Conservation (phyloP, 2,113 vertebrate genomes). For the Notothenia rossii region DNA sequence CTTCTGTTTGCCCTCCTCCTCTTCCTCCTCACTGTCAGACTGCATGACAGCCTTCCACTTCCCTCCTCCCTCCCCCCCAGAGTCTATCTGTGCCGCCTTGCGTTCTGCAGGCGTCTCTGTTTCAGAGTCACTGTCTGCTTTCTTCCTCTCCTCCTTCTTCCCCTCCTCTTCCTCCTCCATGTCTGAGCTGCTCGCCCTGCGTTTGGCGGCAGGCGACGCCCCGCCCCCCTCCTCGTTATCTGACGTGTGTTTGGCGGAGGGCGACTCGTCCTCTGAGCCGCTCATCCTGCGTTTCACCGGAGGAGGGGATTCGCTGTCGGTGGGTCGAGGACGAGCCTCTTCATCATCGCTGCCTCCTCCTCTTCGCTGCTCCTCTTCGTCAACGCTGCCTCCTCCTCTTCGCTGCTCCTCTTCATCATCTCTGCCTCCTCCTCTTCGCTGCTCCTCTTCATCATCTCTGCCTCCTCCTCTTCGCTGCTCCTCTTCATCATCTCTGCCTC, state of each 20-base stretch:
- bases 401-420: too few species aligned
- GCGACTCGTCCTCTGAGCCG: constrained; percentile 53
- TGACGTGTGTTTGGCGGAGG: constrained; percentile 37
- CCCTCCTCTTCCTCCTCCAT: constrained; percentile 53
- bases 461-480: constrained; percentile 49
- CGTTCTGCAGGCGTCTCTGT: constrained; percentile 67
- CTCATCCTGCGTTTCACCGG: constrained; percentile 54
- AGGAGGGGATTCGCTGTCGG: constrained; percentile 74
- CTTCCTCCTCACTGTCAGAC: constrained; percentile 80
- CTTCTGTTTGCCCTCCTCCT: constrained; percentile 19
- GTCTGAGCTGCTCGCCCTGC: constrained; percentile 68
- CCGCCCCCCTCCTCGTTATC: constrained; percentile 70
- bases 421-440: too few species aligned
- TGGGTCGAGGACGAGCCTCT: neutral
- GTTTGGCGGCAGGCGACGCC: constrained; percentile 47
- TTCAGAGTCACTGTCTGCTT: constrained; percentile 82
- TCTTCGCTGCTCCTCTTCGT: too few species aligned
- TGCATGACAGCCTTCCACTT: constrained; percentile 76
- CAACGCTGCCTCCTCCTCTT: too few species aligned
- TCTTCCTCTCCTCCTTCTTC: constrained; percentile 15
- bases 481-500: constrained; percentile 71
- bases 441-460: too few species aligned
- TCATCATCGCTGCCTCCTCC: too few species aligned
- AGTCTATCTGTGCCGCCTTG: constrained; percentile 79
- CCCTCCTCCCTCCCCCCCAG: constrained; percentile 81